Base-by-base conservation (phyloP, 2,797 vertebrate genomes). In the Trachurus trachurus region DNA sequence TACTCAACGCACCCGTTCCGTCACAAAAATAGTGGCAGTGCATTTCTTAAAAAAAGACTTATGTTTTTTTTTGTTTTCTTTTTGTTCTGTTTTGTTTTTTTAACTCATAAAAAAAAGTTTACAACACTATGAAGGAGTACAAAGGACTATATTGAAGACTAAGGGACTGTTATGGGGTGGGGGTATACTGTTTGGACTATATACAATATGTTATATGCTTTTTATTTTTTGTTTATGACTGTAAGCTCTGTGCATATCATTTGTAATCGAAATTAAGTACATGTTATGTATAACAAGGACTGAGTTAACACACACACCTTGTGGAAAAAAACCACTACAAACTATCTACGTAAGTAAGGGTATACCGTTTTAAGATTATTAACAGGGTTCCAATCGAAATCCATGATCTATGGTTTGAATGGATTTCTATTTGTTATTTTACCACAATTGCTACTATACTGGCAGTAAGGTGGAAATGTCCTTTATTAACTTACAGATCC, bases 221-320 rank as follows among this genome's bases (percentile, higher is more conserved):
- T 91, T 89, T 86, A 83, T 81, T 86, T 96, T 97, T 95, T 97
- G 96, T 96, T 95, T 96, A 97, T 96, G 96, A 96, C 82, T 96
- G 95, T 96, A 97, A 96, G 96, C 94, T 97, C 94, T 96, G 96
- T 98, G 97, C 98, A 98, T 98, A 98, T 98, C 96, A 96, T 98
- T 98, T 98, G 96, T 98, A 98, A 93, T 94, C 93, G 82, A 96
- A 96, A 95, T 95, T 96, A 97, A 96, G 95, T 96, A 95, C 90
- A 89, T 92, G 93, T 96, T 96, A 96, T 96, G 95, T 97, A 96
- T 92, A 90, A 88, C 85, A 91, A 93, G 94, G 96, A 96, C 93
- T 94, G 96, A 96, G 95, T 94, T 95, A 95, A 94, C 71, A 82
- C 79, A 82, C 79, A 88, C 83, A 83, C 83, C 80, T 89, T 87